phyloP scores from a whole-genome alignment of 2,888 invertebrate species.

The Ischnus inquisitorius region DNA sequence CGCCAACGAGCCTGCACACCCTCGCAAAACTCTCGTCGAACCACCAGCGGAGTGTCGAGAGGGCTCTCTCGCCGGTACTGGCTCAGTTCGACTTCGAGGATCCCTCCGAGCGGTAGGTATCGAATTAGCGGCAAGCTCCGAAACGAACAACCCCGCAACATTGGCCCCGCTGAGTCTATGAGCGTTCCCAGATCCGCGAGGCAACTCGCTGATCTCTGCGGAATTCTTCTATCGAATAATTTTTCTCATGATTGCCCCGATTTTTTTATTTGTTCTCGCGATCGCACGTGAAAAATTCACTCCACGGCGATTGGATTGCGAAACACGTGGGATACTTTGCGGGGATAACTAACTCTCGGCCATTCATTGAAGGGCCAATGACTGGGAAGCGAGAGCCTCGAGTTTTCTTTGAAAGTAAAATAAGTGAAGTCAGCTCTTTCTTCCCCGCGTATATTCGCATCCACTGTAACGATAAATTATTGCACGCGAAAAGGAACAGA shows the following conservation, averaged over 20 bases:
- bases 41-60: slow-evolving; percentile 40
- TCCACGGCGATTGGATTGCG: background rate
- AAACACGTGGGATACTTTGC: background rate
- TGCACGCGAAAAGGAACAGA: background rate
- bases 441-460: background rate
- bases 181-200: background rate
- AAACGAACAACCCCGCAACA: background rate
- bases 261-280: background rate
- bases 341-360: background rate
- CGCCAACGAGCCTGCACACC: slow-evolving; percentile 81
- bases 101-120: slow-evolving; percentile 6
- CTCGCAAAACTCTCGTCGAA: slow-evolving; percentile 50
- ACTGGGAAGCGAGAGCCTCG: background rate
- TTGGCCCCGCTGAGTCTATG: background rate
- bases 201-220: background rate
- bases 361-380: background rate
- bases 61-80: slow-evolving; percentile 18
- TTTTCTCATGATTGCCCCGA: background rate
- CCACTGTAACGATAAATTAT: slow-evolving; percentile 17
- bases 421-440: slow-evolving; percentile 1
- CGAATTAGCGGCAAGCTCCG: slow-evolving; percentile 15
- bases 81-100: slow-evolving; percentile 52
- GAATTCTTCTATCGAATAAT: slow-evolving; percentile 4
- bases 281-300: background rate
- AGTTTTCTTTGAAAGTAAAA: background rate